Base-by-base conservation (phyloP, 2,797 vertebrate genomes). In the Eremophila alpestris region DNA sequence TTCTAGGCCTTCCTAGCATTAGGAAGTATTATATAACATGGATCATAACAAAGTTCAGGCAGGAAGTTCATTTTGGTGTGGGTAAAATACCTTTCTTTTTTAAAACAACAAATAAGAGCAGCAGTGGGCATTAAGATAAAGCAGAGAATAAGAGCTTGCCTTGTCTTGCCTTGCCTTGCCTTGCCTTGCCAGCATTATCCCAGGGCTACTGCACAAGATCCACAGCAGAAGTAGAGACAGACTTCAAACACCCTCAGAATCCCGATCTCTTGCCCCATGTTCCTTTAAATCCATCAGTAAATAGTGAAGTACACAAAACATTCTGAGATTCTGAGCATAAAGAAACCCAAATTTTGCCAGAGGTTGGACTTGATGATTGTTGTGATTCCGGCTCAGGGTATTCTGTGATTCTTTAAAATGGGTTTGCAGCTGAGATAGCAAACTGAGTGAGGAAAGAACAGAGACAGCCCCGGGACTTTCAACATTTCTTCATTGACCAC, bases 261-360 rank as follows among this genome's bases (percentile, higher is more conserved):
- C 19, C 20, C 34, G 34, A 0, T 0, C 30, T 77, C 49, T 34
- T 24, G 14, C 3, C 19, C 10, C 26, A 26, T 29, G 34, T 43
- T 75, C 32, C 23, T 71, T 81, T 54, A 86, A 81, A 74, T 27
- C 36, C 38, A 74, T 26, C 48, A 36, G 64, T 76, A 73, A 89
- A 56, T 8, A 83, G 13, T 79, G 14, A 70, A 69, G 22, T 83
- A 76, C 2, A 54, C 0, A 0, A 70, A 90, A 71, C 17, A 65
- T 60, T 48, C 13, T 3, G 13, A 93, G 43, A 59, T 52, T n/a
- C 34, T 23, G 36, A 60, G 21, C 26, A 54, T 23, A 60, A 26
- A 52, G 7, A 81, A 41, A 12, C 15, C 22, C 46, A 23, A 32
- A 81, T 34, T 4, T 10, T 0, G 0, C 16, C 40, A 38, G 29